A percentile compares a stretch with the other conserved stretches of the same genome.
These are phyloP conservation scores for Drosophila picticornis DNA, from an alignment of 2,888 invertebrate species.

Conservation along the genomic window DNA sequence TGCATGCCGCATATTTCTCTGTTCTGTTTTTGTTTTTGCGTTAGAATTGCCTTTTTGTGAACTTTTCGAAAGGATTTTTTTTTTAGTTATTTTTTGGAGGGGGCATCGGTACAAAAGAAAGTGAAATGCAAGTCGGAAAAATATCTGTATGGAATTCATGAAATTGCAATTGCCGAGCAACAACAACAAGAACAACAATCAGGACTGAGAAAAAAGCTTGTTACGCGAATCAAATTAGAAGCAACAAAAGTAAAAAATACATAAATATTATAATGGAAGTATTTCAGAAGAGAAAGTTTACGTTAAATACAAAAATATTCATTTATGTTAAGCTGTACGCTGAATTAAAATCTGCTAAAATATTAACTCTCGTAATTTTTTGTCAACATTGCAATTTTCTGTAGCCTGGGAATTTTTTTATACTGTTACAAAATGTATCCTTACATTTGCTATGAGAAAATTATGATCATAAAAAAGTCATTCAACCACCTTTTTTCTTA, in stretches of 20 bases:
- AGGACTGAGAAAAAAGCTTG: not conserved
- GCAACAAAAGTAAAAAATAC: slow-evolving; percentile 10
- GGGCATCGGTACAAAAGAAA: slow-evolving; percentile 75
- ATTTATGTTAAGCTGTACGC: not conserved
- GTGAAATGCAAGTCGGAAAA: slow-evolving; percentile 61
- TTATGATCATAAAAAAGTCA: not conserved
- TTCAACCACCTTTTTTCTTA: too few relatives aligned
- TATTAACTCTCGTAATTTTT: rapidly evolving
- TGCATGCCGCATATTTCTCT: slow-evolving; percentile 30
- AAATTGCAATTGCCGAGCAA: slow-evolving; percentile 33
- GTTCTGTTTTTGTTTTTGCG: slow-evolving; percentile 39
- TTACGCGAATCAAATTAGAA: slow-evolving; percentile 21
- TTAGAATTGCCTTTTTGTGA: slow-evolving; percentile 29
- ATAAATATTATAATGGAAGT: not conserved
- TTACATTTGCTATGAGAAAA: not conserved
- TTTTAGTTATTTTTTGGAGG: slow-evolving; percentile 55
- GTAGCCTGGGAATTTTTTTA: not conserved
- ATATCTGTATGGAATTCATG: not conserved
- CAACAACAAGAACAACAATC: not conserved
- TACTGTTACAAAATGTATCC: not conserved
- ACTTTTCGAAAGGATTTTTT: slow-evolving; percentile 8
- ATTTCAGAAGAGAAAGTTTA: not conserved
- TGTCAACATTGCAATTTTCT: not conserved
- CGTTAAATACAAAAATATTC: not conserved
- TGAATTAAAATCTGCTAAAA: not conserved